phyloP scores from a whole-genome alignment of 2,797 vertebrate genomes.

The Kryptolebias ocellatus region DNA sequence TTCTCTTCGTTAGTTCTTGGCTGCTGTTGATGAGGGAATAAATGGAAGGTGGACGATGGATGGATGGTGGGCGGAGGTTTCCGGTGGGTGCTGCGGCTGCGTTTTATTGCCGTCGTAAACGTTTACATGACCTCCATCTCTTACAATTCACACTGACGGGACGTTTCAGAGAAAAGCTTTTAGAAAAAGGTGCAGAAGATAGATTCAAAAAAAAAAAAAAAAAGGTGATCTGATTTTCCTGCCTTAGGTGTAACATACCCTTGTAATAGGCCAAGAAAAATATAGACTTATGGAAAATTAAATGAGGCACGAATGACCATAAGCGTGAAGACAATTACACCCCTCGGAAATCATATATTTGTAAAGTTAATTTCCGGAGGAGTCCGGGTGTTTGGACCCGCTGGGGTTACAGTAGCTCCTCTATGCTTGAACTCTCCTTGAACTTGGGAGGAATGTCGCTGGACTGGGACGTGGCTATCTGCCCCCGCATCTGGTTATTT shows the following conservation, averaged over 20 bases:
- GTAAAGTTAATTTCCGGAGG: conserved; percentile 87
- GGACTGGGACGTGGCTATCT: conserved; percentile 87
- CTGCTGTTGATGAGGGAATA: conserved; percentile 11
- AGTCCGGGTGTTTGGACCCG: conserved; percentile 83
- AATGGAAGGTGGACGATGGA: not conserved
- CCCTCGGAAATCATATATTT: conserved; percentile 96
- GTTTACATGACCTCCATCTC: conserved; percentile 58
- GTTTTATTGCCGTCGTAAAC: conserved; percentile 72
- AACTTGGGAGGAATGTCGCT: conserved; percentile 87
- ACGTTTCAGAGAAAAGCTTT: conserved; percentile 29
- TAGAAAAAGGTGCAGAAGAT: conserved; percentile 12
- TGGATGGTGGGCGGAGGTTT: not conserved
- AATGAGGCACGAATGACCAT: conserved; percentile 94
- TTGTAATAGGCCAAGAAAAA: conserved; percentile 80
- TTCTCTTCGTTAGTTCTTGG: conserved; percentile 26
- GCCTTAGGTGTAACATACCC: conserved; percentile 76
- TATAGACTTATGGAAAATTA: conserved; percentile 88
- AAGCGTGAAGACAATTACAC: conserved; percentile 93
- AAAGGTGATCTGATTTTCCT: conserved; percentile 24
- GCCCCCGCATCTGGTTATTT: conserved; percentile 97
- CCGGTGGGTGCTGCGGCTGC: conserved; percentile 7
- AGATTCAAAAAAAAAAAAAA: conserved; percentile 10
- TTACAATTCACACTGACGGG: conserved; percentile 60
- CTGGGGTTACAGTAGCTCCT: conserved; percentile 78
- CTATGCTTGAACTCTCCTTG: conserved; percentile 99